Conservation (phyloP, 1,140 invertebrate species). For the Zaprionus kolodkinae region DNA sequence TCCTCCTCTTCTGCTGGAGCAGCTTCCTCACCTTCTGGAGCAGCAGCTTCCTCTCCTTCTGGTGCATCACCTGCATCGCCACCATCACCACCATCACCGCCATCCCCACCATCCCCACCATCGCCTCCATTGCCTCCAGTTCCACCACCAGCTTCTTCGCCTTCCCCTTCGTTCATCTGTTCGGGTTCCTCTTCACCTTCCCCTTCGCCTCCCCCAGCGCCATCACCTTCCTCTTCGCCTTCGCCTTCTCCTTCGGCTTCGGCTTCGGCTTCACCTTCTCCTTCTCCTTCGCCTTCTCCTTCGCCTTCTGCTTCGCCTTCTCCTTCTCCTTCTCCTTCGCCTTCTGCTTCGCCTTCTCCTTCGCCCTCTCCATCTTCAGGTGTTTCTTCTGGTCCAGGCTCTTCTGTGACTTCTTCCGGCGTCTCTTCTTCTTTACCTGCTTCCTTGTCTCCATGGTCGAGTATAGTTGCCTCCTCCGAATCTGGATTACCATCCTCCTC, state of each 20-base stretch:
- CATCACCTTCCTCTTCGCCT: not conserved
- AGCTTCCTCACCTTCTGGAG: too few species aligned
- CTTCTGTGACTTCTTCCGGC: not conserved
- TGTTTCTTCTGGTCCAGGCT: not conserved
- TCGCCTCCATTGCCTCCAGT: not conserved
- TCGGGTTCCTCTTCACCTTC: not conserved
- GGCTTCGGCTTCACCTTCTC: not conserved
- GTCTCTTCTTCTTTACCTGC: not conserved
- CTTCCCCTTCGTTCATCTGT: too few species aligned
- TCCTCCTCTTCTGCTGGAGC: too few species aligned
- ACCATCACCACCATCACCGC: too few species aligned
- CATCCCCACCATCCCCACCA: too few species aligned
- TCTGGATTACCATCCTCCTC: not conserved
- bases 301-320: not conserved
- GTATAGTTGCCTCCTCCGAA: conserved; percentile 26
- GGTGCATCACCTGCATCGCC: not conserved
- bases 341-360: not conserved
- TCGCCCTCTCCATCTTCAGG: not conserved
- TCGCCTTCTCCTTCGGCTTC: not conserved
- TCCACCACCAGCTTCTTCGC: not conserved
- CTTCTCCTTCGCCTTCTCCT: not conserved
- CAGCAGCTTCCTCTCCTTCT: too few species aligned
- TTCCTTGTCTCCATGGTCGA: not conserved
- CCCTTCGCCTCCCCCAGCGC: not conserved
- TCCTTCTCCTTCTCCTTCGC: not conserved